Base-by-base conservation (phyloP, 2,888 invertebrate genomes). In the Drymonia ruficornis region DNA sequence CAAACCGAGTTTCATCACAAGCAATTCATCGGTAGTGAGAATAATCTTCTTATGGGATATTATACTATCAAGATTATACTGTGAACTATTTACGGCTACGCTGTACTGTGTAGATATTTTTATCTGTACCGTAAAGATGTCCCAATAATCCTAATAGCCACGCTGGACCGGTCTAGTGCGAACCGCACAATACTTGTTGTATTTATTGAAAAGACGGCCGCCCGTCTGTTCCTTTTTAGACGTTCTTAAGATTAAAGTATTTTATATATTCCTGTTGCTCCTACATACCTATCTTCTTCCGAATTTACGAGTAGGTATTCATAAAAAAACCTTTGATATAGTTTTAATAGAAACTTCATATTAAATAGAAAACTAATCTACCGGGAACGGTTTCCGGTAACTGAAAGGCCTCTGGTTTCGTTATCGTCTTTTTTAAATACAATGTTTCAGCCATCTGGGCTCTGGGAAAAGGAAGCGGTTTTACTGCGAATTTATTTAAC, bases 181-280 rank as follows among this genome's bases (percentile, higher is more conserved):
- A 44, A 43, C 44, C 18, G 47, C 55, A 23, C 49, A 49, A 38
- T 53, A 49, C 51, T 52, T 31, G 18, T 42, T 6, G 52, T 62
- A 59, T 54, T 55, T 63, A 68, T 69, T 54, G 62, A 64, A 67
- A 67, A 65, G 63, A 55, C 53, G 23, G 23, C 23, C 23, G 23
- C 23, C 23, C 23, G 23, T 23, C 23, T 23, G 23, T 23, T n/a
- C n/a, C n/a, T n/a, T n/a, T n/a, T n/a, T n/a, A n/a, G n/a, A n/a
- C n/a, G n/a, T n/a, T n/a, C n/a, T n/a, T n/a, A n/a, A n/a, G n/a
- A n/a, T n/a, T n/a, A n/a, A n/a, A n/a, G n/a, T n/a, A n/a, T n/a
- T n/a, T n/a, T n/a, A n/a, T n/a, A n/a, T n/a, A n/a, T n/a, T n/a
- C n/a, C n/a, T n/a, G n/a, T n/a, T n/a, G n/a, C n/a, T n/a, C n/a